Evolutionary conservation across 2,113 vertebrate species (phyloP).

Genomic region (Arizona elegans): DNA sequence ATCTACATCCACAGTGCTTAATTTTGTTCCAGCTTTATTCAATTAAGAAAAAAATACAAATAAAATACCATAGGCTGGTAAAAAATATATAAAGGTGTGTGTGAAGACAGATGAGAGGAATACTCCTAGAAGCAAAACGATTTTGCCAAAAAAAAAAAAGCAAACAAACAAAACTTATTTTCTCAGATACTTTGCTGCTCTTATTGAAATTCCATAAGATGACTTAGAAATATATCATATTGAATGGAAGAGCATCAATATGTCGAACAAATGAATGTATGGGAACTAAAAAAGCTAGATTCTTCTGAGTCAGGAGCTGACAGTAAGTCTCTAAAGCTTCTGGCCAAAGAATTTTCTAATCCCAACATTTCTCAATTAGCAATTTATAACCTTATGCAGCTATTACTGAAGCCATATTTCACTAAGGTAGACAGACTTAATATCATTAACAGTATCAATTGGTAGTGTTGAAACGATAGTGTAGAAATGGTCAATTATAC

Average conservation of each 20-base stretch:
- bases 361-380: background rate
- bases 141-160: background rate
- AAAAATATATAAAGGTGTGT: background rate
- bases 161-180: background rate
- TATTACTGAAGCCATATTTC: background rate
- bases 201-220: background rate
- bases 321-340: background rate
- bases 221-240: background rate
- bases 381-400: background rate
- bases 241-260: background rate
- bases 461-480: background rate
- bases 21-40: slow-evolving; percentile 38
- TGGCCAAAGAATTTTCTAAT: background rate
- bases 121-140: background rate
- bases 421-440: background rate
- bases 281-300: background rate
- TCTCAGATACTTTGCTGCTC: background rate
- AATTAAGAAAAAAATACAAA: slow-evolving; percentile 31
- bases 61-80: background rate
- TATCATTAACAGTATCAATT: background rate
- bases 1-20: slow-evolving; percentile 28
- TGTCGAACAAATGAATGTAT: background rate
- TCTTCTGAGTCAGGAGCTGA: background rate
- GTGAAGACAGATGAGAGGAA: slow-evolving; percentile 11
- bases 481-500: background rate